Evolutionary conservation across 2,888 invertebrate genomes (phyloP).

Genomic region (Drosophila neonasuta): DNA sequence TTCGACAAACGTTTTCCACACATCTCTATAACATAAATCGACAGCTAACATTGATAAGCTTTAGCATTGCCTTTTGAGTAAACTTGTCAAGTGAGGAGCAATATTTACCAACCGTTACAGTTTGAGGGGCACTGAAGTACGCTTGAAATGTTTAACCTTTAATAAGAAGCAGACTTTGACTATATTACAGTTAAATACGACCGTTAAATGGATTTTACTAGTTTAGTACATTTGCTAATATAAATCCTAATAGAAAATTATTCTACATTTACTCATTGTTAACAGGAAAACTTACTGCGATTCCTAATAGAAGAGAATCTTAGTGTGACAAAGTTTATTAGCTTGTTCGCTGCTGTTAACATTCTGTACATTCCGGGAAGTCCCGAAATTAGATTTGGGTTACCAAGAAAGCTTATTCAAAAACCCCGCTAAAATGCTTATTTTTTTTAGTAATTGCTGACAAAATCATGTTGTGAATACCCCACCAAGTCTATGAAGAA

Average conservation of each 20-base stretch:
- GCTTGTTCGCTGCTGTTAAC: not conserved
- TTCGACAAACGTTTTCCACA: not conserved
- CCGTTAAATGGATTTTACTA: not conserved
- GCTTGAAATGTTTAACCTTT: not conserved
- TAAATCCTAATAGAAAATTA: too few relatives aligned
- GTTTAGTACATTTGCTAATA: too few relatives aligned
- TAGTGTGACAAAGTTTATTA: not conserved
- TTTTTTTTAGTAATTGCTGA: not conserved
- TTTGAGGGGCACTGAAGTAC: slow-evolving; percentile 18
- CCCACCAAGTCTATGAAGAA: not conserved
- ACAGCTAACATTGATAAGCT: not conserved
- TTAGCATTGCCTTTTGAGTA: not conserved
- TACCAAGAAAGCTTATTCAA: not conserved
- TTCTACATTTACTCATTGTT: too few relatives aligned
- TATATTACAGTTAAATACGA: not conserved
- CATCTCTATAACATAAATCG: slow-evolving; percentile 9
- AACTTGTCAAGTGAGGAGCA: slow-evolving; percentile 23
- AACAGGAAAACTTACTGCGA: too few relatives aligned
- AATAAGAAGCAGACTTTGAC: not conserved
- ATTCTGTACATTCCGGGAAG: not conserved
- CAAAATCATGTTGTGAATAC: not conserved
- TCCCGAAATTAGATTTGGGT: not conserved
- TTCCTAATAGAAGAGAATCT: not conserved
- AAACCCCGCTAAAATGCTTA: not conserved
- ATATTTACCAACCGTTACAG: not conserved